Base-by-base conservation (phyloP, 2,797 vertebrate species). In the Chloroceryle inda region DNA sequence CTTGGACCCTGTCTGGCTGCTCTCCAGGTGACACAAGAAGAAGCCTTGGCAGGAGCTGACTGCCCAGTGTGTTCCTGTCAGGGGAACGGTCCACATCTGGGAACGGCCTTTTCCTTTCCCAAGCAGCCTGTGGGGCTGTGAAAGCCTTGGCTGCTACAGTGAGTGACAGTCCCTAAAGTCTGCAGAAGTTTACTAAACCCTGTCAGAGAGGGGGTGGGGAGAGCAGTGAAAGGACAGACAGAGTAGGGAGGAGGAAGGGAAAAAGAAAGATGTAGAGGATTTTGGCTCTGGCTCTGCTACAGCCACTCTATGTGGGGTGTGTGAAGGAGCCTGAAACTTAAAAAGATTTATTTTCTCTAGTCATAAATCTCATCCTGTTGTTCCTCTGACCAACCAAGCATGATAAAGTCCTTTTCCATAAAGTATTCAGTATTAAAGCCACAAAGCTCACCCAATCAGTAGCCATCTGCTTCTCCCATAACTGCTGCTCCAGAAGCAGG, bases 401-500 rank as follows among this genome's bases (percentile, higher is more conserved):
- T 98, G 98, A 98, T 98, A 98, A 98, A 98, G 98, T 97, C 98
- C 98, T 98, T 98, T 98, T 98, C 98, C 98, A 98, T 98, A 98
- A 98, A 98, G 98, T 98, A 98, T 98, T 98, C 98, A 98, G 98
- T 96, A 98, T 98, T 98, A 98, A 97, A 98, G 97, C 97, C 97
- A 98, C 98, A 98, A 98, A 98, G 98, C 98, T 98, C 97, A 96
- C 98, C 98, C 98, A 98, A 98, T 98, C 98, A 98, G 98, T 96
- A 97, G 98, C 99, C 99, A 99, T 99, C 99, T 99, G 98, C 98
- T 99, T 98, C 98, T 97, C 96, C 97, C 95, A 92, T 97, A 98
- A 98, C 98, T 97, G 97, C 98, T 98, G 98, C 97, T 98, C 97
- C 95, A 91, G 95, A 96, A 98, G 98, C 96, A 96, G 97, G 97